A percentile compares a stretch with the other conserved stretches of the same genome.
Evolutionary conservation across 2,113 vertebrate species (phyloP).

Genomic region (human): DNA sequence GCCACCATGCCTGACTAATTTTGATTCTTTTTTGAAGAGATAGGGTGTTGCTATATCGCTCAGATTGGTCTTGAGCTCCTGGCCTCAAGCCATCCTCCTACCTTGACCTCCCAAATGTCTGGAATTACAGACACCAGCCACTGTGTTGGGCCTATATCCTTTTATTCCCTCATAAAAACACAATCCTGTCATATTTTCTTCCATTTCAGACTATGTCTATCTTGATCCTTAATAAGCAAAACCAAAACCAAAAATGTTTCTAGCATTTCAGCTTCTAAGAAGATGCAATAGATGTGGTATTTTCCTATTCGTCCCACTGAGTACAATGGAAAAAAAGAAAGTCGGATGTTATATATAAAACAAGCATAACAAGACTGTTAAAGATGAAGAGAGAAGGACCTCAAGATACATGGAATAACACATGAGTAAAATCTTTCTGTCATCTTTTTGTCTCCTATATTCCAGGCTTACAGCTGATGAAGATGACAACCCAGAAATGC

Average conservation of each 20-base stretch:
- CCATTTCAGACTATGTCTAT: background rate
- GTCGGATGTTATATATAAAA: background rate
- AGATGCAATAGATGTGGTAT: background rate
- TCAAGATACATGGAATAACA: background rate
- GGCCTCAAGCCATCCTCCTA: no score
- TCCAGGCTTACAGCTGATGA: background rate
- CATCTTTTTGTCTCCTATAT: background rate
- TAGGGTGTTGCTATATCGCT: no score
- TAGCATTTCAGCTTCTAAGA: background rate
- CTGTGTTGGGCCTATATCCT: background rate
- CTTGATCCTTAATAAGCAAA: background rate
- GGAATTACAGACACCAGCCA: no score
- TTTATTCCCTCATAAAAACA: background rate
- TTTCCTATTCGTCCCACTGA: background rate
- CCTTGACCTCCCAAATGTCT: no score
- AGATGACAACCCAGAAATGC: background rate
- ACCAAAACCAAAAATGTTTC: background rate
- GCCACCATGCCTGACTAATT: no score
- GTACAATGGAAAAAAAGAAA: background rate
- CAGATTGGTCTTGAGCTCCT: no score
- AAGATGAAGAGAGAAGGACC: background rate
- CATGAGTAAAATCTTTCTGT: background rate
- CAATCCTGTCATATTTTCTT: background rate
- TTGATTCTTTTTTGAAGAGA: no score
- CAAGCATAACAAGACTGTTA: background rate